Evolutionary conservation across 2,113 vertebrate genomes (phyloP).

Genomic region (Nansenia antarctica): DNA sequence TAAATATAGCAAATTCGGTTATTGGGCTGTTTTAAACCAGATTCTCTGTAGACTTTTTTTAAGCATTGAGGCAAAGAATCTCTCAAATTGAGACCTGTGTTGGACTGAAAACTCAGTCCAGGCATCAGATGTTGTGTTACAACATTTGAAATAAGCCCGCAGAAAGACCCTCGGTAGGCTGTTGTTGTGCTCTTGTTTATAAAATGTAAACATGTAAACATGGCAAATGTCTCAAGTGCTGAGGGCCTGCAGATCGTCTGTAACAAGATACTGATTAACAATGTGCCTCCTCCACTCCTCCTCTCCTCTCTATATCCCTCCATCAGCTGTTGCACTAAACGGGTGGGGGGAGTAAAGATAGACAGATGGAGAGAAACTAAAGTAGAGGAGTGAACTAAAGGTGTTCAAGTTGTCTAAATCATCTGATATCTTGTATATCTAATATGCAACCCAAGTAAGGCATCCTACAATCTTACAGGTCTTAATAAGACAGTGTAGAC

Average conservation of each 20-base stretch:
- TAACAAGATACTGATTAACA: background rate
- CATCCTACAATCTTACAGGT: background rate
- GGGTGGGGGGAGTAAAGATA: slow-evolving; percentile 22
- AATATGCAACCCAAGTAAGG: background rate
- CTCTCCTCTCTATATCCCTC: background rate
- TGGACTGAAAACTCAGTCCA: no score
- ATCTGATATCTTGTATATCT: background rate
- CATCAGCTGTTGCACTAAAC: slow-evolving; percentile 25
- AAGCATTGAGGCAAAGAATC: no score
- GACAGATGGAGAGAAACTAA: background rate
- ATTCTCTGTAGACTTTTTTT: no score
- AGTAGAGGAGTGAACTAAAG: background rate
- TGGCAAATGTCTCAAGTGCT: background rate
- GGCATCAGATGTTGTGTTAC: no score
- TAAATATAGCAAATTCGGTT: no score
- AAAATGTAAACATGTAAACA: background rate
- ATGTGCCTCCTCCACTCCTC: background rate
- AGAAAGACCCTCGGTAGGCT: no score
- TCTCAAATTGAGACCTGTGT: no score
- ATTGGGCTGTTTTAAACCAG: no score
- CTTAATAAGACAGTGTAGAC: background rate
- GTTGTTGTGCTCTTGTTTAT: no score
- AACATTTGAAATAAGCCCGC: no score
- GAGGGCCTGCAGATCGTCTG: background rate
- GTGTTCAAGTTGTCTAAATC: background rate